Conservation (phyloP, 2,888 invertebrate genomes). For the Tortricodes alternella region DNA sequence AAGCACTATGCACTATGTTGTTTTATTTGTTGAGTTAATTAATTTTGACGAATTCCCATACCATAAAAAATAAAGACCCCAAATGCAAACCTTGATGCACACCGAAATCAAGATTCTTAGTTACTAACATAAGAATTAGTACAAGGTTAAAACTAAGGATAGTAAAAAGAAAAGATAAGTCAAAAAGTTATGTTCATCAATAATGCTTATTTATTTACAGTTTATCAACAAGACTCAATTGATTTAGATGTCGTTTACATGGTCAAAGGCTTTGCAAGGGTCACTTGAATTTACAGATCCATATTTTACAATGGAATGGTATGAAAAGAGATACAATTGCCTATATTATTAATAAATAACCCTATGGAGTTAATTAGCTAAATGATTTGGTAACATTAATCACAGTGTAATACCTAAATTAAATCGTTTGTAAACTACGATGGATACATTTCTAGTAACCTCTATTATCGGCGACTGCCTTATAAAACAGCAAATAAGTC, state of each 20-base stretch:
- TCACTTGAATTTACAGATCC: not conserved
- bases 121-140: not conserved
- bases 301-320: not conserved
- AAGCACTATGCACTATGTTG: slow-evolving; percentile 60
- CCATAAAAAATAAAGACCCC: not conserved
- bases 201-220: slow-evolving; percentile 6
- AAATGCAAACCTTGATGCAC: not conserved
- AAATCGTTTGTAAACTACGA: not conserved
- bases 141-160: too few relatives aligned
- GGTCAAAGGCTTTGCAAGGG: not conserved
- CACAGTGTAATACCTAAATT: not conserved
- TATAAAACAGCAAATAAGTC: too few relatives aligned
- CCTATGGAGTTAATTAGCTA: not conserved
- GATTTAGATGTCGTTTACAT: slow-evolving; percentile 2
- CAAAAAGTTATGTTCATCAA: not conserved
- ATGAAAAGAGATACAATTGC: not conserved
- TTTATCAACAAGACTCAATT: not conserved
- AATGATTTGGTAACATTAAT: not conserved
- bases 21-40: slow-evolving; percentile 49
- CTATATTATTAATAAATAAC: too few relatives aligned
- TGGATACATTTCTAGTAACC: not conserved
- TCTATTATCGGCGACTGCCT: too few relatives aligned
- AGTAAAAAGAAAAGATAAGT: not conserved
- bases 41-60: not conserved
- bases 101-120: not conserved